Base-by-base conservation (phyloP, 2,888 invertebrate genomes). In the Timema podura region DNA sequence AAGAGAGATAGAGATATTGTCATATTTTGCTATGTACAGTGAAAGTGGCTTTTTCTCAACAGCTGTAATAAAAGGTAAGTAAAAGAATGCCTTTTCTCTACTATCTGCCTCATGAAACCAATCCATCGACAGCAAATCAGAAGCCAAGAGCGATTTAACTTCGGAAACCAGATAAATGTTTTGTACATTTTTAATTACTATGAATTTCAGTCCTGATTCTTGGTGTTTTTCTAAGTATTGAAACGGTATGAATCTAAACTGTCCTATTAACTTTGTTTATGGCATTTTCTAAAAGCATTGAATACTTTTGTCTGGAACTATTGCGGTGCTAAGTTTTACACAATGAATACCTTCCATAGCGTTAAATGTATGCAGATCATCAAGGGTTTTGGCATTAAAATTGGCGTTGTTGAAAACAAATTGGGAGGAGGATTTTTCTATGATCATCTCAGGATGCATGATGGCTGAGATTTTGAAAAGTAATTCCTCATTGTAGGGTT, bases 91-190 rank as follows among this genome's bases (percentile, higher is more conserved):
- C 59, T 44, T 46, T 68, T 48, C 10, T 49, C 64, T 44, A 66
- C 74, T 54, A 70, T 70, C 51, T 72, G 48, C 66, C 75, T 75
- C 74, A 76, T 74, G 64, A 74, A 76, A 10, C 76, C 74, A 71
- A 68, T 76, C 73, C 75, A 75, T 65, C n/a, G n/a, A n/a, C n/a
- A n/a, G n/a, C n/a, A n/a, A n/a, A n/a, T n/a, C n/a, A n/a, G n/a
- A n/a, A n/a, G n/a, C n/a, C n/a, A n/a, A n/a, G n/a, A n/a, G n/a
- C n/a, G n/a, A n/a, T n/a, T n/a, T n/a, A n/a, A n/a, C n/a, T n/a
- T n/a, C n/a, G n/a, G n/a, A n/a, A n/a, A n/a, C n/a, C n/a, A n/a
- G n/a, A n/a, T n/a, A n/a, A n/a, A n/a, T n/a, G n/a, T n/a, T n/a
- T n/a, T n/a, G n/a, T n/a, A n/a, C n/a, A n/a, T n/a, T n/a, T n/a